Evolutionary conservation across 2,113 vertebrate species (phyloP).

Genomic region (Bambusicola thoracicus): DNA sequence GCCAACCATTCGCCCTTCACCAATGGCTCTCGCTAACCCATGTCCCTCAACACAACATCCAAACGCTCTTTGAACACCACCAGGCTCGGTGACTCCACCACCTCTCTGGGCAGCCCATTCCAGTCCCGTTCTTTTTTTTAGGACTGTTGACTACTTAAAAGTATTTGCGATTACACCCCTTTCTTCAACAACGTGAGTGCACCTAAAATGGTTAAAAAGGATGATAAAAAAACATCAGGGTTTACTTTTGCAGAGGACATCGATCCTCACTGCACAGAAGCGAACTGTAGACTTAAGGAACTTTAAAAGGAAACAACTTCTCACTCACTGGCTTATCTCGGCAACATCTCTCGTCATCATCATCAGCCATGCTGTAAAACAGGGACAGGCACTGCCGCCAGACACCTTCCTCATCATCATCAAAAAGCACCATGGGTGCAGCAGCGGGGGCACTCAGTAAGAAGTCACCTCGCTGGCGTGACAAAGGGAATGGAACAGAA

Average conservation of each 20-base stretch:
- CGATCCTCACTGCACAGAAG: not conserved
- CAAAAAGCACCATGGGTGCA: not conserved
- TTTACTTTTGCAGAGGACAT: not conserved
- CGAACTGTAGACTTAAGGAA: not conserved
- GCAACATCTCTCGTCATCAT: slow-evolving; percentile 14
- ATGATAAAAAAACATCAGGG: not conserved
- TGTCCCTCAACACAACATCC: too few relatives aligned
- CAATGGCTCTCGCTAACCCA: too few relatives aligned
- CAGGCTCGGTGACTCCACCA: too few relatives aligned
- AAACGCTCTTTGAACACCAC: too few relatives aligned
- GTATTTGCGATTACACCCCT: not conserved
- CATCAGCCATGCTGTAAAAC: slow-evolving; percentile 17
- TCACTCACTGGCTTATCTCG: slow-evolving; percentile 40
- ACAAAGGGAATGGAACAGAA: not conserved
- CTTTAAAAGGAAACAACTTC: slow-evolving; percentile 21
- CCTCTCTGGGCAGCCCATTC: too few relatives aligned
- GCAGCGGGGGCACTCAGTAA: not conserved
- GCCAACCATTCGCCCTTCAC: too few relatives aligned
- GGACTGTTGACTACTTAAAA: not conserved
- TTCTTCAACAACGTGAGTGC: not conserved
- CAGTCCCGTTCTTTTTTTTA: too few relatives aligned
- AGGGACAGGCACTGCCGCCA: slow-evolving; percentile 24
- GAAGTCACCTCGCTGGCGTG: not conserved
- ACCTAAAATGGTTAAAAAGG: not conserved
- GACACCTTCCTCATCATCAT: not conserved